phyloP scores from a whole-genome alignment of 2,113 vertebrate genomes.

The Maccullochella peelii region DNA sequence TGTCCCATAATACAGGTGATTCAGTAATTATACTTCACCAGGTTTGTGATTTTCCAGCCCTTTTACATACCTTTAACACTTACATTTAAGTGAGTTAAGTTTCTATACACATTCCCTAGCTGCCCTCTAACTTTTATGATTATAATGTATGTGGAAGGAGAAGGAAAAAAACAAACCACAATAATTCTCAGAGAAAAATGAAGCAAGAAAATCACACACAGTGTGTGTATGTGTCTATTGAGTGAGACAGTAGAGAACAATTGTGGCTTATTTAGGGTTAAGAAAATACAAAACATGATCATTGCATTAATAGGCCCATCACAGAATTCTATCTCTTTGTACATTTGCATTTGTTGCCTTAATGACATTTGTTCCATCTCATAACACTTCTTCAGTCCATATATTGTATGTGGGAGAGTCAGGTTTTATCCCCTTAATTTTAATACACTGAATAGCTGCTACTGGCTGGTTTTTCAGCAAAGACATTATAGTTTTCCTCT shows the following conservation, averaged over 20 bases:
- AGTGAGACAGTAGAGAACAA: not conserved
- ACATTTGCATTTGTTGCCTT: not conserved
- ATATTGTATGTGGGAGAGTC: conserved; percentile 17
- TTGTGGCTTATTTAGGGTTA: not conserved
- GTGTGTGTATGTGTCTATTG: not conserved
- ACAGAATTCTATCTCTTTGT: conserved; percentile 20
- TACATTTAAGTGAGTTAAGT: not conserved
- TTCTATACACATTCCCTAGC: not conserved
- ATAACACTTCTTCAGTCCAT: conserved; percentile 19
- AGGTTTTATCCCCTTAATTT: conserved; percentile 22
- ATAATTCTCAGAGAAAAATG: not conserved
- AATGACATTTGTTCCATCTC: conserved; percentile 43
- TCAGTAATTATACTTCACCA: not conserved
- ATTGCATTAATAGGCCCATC: not conserved
- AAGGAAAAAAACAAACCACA: not conserved
- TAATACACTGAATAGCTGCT: conserved; percentile 11
- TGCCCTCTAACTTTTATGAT: not conserved
- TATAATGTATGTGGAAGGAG: not conserved
- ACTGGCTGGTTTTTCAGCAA: conserved; percentile 16
- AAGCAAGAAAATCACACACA: not conserved
- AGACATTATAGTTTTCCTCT: conserved; percentile 13
- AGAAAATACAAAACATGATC: not conserved
- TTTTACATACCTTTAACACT: too few species aligned
- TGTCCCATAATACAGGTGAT: not conserved
- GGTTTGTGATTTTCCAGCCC: not conserved